A percentile compares a stretch with the other conserved stretches of the same genome.
Conservation (phyloP, 2,797 vertebrate genomes). For the Buceros bicornis region DNA sequence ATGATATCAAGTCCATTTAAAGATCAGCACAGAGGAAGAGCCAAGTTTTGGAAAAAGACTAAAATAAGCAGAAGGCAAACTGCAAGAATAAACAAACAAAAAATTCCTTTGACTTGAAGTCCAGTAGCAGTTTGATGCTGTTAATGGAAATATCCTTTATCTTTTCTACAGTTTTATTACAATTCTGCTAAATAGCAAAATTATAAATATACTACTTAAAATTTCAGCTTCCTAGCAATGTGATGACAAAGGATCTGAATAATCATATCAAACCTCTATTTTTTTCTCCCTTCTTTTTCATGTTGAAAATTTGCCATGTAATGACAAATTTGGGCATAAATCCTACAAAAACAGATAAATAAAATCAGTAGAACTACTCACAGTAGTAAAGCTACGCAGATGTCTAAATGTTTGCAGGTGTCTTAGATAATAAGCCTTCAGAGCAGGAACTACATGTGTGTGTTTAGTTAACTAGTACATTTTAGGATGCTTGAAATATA, state of each 20-base stretch:
- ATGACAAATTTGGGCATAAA: constrained; percentile 24
- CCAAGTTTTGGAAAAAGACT: background rate
- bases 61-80: background rate
- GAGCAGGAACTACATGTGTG: constrained; percentile 8
- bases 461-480: constrained; percentile 9
- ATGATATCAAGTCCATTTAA: background rate
- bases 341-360: background rate
- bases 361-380: constrained; percentile 17
- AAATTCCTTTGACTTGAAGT: background rate
- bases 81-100: constrained; percentile 39
- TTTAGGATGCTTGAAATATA: constrained; percentile 22
- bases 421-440: constrained; percentile 42
- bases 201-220: background rate
- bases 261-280: background rate
- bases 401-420: constrained; percentile 46
- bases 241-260: background rate
- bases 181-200: background rate
- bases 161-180: background rate
- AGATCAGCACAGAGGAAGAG: background rate
- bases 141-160: background rate
- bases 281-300: background rate
- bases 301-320: background rate
- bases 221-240: background rate
- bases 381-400: constrained; percentile 34
- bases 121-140: background rate